phyloP scores from a whole-genome alignment of 2,797 vertebrate species.

The Microctenopoma stevenorrisi region DNA sequence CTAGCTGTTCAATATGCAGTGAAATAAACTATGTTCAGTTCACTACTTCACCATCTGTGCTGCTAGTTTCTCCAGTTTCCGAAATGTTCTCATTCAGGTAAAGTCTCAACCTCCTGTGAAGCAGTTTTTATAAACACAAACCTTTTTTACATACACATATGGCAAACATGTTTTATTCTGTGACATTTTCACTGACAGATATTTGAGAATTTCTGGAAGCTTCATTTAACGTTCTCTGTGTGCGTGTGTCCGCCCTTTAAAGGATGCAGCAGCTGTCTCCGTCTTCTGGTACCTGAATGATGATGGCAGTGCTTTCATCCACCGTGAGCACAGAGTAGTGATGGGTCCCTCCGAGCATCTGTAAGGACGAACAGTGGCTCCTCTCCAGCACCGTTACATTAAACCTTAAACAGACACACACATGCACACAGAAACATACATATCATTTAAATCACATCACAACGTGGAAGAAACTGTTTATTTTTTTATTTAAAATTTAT shows the following conservation, averaged over 20 bases:
- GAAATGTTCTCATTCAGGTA: too few relatives aligned
- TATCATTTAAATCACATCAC: not conserved
- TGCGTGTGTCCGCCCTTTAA: not conserved
- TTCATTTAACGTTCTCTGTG: too few relatives aligned
- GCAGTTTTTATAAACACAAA: too few relatives aligned
- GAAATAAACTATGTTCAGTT: too few relatives aligned
- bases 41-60: too few relatives aligned
- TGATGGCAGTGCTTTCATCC: slow-evolving; percentile 88
- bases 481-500: not conserved
- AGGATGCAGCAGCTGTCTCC: not conserved
- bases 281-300: slow-evolving; percentile 87
- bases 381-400: slow-evolving; percentile 90
- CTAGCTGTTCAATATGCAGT: too few relatives aligned
- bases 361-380: slow-evolving; percentile 81
- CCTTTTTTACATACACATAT: too few relatives aligned
- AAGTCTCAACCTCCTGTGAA: too few relatives aligned
- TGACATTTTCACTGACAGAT: too few relatives aligned
- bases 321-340: slow-evolving; percentile 88
- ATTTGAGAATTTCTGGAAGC: too few relatives aligned
- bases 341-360: slow-evolving; percentile 84
- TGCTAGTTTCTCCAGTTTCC: too few relatives aligned
- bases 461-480: not conserved
- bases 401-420: slow-evolving; percentile 78
- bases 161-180: too few relatives aligned
- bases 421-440: slow-evolving; percentile 5